These are phyloP conservation scores for Chaitophorus viminalis DNA, from an alignment of 2,888 invertebrate species.

Conservation along the genomic window DNA sequence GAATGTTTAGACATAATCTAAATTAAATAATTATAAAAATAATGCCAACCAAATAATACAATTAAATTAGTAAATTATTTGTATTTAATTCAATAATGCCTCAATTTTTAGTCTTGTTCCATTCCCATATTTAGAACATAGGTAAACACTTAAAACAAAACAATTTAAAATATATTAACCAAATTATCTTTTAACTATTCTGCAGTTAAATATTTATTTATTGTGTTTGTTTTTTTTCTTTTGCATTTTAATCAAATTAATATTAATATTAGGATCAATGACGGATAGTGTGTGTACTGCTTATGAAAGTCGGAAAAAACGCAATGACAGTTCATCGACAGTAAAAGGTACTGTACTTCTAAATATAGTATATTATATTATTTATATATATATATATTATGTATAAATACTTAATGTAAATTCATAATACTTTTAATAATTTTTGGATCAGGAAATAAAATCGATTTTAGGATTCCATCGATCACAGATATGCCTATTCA, in stretches of 20 bases:
- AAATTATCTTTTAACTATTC: background rate
- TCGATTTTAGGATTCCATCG: constrained; percentile 21
- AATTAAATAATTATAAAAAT: background rate
- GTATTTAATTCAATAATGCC: background rate
- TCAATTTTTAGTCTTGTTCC: background rate
- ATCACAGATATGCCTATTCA: constrained; percentile 67
- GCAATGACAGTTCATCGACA: constrained; percentile 43
- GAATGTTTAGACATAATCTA: background rate
- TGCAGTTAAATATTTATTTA: background rate
- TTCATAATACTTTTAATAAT: constrained; percentile 39
- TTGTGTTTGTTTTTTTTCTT: constrained; percentile 7
- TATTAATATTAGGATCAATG: constrained; percentile 69
- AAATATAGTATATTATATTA: constrained; percentile 2
- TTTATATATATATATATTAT: background rate
- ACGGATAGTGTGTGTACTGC: constrained; percentile 74
- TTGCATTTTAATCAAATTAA: constrained; percentile 45
- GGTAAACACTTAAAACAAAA: background rate
- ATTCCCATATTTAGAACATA: background rate
- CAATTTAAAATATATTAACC: constrained; percentile 15
- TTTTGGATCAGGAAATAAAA: constrained; percentile 4
- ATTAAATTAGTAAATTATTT: background rate
- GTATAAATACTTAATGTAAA: background rate
- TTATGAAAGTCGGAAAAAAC: constrained; percentile 69
- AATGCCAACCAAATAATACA: background rate
- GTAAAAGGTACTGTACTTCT: constrained; percentile 57